These are phyloP conservation scores for Hephaestus fuliginosus DNA, from an alignment of 2,797 vertebrate genomes.

Conservation along the genomic window DNA sequence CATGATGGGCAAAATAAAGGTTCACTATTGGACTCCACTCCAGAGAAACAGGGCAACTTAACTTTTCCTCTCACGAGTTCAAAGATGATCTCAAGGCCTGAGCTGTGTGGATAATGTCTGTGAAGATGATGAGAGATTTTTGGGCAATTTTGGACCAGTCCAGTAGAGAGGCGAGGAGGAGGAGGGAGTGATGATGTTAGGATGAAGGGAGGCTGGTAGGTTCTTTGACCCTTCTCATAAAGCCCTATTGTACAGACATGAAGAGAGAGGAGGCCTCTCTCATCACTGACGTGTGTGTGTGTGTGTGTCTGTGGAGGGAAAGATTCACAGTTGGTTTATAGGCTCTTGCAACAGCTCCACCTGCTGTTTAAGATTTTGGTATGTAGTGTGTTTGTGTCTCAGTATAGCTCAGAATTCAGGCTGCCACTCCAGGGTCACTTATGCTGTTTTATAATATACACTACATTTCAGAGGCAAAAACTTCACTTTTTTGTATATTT, in stretches of 20 bases:
- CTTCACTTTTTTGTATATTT: background rate
- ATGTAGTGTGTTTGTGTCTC: background rate
- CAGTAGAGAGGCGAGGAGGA: conserved; percentile 9
- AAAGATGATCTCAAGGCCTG: conserved; percentile 20
- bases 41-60: background rate
- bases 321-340: conserved; percentile 27
- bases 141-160: conserved; percentile 31
- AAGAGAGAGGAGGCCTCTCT: conserved; percentile 60
- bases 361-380: conserved; percentile 43
- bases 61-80: conserved; percentile 16
- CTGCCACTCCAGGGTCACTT: background rate
- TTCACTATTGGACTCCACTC: background rate
- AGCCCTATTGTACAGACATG: conserved; percentile 70
- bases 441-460: background rate
- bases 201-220: conserved; percentile 56
- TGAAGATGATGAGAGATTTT: conserved; percentile 35
- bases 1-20: background rate
- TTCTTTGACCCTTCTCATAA: conserved; percentile 63
- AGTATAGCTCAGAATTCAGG: background rate
- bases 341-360: conserved; percentile 48
- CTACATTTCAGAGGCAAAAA: background rate
- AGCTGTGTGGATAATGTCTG: conserved; percentile 20
- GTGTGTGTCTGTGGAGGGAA: conserved; percentile 2
- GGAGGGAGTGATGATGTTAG: conserved; percentile 49
- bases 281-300: conserved; percentile 37